These are phyloP conservation scores for Pangasianodon hypophthalmus DNA, from an alignment of 2,113 vertebrate species.

Conservation along the genomic window DNA sequence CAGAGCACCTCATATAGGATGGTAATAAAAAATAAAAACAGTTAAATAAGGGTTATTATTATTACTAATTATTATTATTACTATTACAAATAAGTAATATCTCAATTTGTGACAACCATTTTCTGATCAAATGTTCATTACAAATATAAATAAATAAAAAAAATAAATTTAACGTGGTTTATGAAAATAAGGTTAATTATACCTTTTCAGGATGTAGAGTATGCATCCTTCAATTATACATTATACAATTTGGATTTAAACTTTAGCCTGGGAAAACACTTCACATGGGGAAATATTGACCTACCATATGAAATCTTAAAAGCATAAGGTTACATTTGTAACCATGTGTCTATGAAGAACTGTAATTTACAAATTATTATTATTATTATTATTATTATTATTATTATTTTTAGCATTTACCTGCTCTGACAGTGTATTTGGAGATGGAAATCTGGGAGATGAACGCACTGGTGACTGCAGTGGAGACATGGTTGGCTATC, in stretches of 20 bases:
- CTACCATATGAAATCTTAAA: neutral
- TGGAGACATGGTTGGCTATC: neutral
- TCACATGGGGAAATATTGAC: neutral
- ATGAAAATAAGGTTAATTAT: neutral
- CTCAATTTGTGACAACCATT: neutral
- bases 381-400: neutral
- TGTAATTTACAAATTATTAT: neutral
- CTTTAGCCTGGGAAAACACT: neutral
- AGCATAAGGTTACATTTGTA: neutral
- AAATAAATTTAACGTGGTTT: too few relatives aligned
- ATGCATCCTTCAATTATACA: neutral
- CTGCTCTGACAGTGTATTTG: constrained; percentile 19
- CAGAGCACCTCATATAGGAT: neutral
- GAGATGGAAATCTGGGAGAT: neutral
- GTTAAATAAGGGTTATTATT: neutral
- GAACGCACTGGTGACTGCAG: neutral
- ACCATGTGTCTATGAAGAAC: neutral
- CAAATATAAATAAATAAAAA: neutral
- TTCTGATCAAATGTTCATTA: neutral
- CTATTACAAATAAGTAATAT: neutral
- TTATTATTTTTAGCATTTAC: neutral
- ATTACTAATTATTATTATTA: neutral
- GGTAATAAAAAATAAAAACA: neutral
- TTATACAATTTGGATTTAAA: neutral
- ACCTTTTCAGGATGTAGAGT: neutral